phyloP scores from a whole-genome alignment of 2,888 invertebrate species.

The Asteroscopus sphinx region DNA sequence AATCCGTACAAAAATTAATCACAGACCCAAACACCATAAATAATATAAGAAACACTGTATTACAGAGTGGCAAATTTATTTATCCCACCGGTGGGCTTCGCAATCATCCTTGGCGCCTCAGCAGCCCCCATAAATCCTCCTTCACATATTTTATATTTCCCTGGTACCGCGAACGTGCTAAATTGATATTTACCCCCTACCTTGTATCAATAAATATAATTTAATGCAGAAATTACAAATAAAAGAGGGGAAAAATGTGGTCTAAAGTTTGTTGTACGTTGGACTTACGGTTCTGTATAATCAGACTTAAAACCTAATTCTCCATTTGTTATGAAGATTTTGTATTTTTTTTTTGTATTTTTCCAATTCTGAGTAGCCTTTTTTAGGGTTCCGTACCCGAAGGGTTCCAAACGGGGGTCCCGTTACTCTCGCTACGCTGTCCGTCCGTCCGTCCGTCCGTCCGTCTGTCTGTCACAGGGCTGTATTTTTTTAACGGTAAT shows the following conservation, averaged over 20 bases:
- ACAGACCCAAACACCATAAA: conserved; percentile 55
- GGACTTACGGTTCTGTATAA: not conserved
- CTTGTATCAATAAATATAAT: conserved; percentile 65
- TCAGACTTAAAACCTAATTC: too few species aligned
- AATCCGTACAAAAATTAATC: conserved; percentile 54
- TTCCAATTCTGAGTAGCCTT: too few species aligned
- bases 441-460: too few species aligned
- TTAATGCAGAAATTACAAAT: conserved; percentile 60
- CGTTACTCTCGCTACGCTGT: too few species aligned
- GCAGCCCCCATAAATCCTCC: conserved; percentile 53
- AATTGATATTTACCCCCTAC: conserved; percentile 73
- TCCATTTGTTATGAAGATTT: too few species aligned
- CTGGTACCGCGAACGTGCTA: conserved; percentile 65
- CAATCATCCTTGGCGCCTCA: conserved; percentile 52
- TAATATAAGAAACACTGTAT: conserved; percentile 56
- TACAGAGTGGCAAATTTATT: conserved; percentile 55
- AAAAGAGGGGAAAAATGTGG: conserved; percentile 22
- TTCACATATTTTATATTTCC: conserved; percentile 71
- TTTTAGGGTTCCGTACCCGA: too few species aligned
- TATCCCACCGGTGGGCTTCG: conserved; percentile 45
- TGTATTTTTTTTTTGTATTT: too few species aligned
- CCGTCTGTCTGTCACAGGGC: too few species aligned
- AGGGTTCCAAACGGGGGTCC: too few species aligned
- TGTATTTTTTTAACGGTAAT: too few species aligned
- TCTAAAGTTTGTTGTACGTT: not conserved